These are phyloP conservation scores for Laupala kohalensis DNA, from an alignment of 1,140 invertebrate genomes.

Conservation along the genomic window DNA sequence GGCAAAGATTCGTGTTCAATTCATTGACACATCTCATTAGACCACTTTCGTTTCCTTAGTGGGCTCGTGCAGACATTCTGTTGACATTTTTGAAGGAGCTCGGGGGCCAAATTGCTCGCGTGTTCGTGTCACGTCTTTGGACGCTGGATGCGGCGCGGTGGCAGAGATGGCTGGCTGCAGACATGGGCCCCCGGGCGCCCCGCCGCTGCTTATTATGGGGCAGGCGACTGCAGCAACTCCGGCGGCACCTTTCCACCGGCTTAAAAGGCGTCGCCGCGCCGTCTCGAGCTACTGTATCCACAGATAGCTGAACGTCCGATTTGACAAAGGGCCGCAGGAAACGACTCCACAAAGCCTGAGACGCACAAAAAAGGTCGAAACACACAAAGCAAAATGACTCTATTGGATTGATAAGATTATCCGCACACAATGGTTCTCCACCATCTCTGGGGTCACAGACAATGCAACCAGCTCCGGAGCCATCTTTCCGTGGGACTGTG, in stretches of 20 bases:
- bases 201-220: not conserved
- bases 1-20: no score
- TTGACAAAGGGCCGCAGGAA: not conserved
- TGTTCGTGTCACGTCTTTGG: no score
- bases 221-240: no score
- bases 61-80: no score
- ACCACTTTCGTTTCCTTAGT: no score
- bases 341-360: not conserved
- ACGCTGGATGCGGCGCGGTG: no score
- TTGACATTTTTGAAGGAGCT: no score
- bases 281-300: not conserved
- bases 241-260: not conserved
- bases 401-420: not conserved
- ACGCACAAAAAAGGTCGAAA: not conserved
- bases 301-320: not conserved
- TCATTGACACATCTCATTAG: no score
- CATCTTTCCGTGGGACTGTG: not conserved
- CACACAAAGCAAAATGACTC: not conserved
- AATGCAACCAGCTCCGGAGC: not conserved
- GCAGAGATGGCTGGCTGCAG: not conserved
- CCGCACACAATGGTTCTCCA: not conserved
- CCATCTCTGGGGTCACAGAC: not conserved
- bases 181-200: not conserved
- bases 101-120: no score
- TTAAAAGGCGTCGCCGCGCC: not conserved